Evolutionary conservation across 2,888 invertebrate species (phyloP).

Genomic region (Gandaritis pyraliata): DNA sequence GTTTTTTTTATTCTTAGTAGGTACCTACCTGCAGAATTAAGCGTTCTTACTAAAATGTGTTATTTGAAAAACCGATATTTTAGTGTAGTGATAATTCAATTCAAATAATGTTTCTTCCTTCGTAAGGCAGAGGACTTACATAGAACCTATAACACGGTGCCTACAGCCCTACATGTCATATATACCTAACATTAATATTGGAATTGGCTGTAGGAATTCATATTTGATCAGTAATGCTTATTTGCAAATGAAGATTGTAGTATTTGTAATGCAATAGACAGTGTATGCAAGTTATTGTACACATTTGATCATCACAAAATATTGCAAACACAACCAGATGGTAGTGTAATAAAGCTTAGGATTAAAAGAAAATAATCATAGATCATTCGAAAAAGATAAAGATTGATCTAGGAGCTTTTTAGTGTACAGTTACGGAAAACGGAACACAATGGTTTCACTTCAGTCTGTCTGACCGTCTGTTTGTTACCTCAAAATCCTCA

Average conservation of each 20-base stretch:
- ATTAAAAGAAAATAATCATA: too few species aligned
- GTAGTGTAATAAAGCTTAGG: background rate
- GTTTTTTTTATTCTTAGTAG: constrained; percentile 5
- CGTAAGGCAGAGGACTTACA: constrained; percentile 2
- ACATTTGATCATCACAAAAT: constrained; percentile 1
- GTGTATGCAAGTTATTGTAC: background rate
- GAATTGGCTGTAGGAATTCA: constrained; percentile 13
- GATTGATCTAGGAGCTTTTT: too few species aligned
- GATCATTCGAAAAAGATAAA: too few species aligned
- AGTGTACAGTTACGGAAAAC: too few species aligned
- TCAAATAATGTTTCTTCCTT: constrained; percentile 4
- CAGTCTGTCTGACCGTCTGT: too few species aligned
- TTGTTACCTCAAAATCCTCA: too few species aligned
- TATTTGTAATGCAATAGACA: constrained; percentile 12
- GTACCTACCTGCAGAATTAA: background rate
- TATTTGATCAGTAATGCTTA: constrained; percentile 12
- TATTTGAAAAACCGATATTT: constrained; percentile 26
- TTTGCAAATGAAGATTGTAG: constrained; percentile 9
- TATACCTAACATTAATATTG: constrained; percentile 12
- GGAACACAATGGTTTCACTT: too few species aligned
- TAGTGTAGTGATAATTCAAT: constrained; percentile 37
- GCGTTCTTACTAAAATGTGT: constrained; percentile 18
- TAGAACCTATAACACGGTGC: constrained; percentile 3
- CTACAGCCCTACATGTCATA: too few species aligned
- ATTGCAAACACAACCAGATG: constrained; percentile 8